Evolutionary conservation across 2,113 vertebrate species (phyloP).

Genomic region (Indicator maculatus): DNA sequence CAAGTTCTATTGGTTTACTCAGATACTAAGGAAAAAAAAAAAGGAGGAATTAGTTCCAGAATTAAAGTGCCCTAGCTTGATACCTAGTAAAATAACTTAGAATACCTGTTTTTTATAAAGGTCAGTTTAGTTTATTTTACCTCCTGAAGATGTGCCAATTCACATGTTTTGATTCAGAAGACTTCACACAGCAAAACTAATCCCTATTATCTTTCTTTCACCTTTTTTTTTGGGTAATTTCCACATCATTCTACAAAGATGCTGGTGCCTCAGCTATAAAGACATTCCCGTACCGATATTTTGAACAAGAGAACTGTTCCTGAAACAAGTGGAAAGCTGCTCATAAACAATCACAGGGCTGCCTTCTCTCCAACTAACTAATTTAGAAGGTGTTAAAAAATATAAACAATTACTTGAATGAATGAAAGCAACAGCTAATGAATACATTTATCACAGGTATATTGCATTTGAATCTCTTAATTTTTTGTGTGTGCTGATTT

Average conservation of each 20-base stretch:
- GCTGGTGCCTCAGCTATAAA: not conserved
- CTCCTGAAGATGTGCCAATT: not conserved
- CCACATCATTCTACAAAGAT: not conserved
- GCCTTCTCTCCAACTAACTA: slow-evolving; percentile 7
- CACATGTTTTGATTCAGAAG: not conserved
- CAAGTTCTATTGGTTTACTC: slow-evolving; percentile 68
- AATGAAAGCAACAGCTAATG: not conserved
- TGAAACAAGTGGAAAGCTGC: slow-evolving; percentile 13
- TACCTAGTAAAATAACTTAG: slow-evolving; percentile 69
- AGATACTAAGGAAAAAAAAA: slow-evolving; percentile 25
- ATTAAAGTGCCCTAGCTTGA: slow-evolving; percentile 75
- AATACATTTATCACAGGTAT: slow-evolving; percentile 7
- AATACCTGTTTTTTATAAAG: slow-evolving; percentile 61
- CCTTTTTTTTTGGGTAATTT: not conserved
- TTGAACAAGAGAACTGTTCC: not conserved
- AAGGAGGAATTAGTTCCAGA: slow-evolving; percentile 43
- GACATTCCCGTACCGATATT: not conserved
- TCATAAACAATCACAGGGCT: not conserved
- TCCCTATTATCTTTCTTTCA: not conserved
- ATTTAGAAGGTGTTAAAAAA: slow-evolving; percentile 12
- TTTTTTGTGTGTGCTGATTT: slow-evolving; percentile 2
- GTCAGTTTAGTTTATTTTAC: slow-evolving; percentile 58
- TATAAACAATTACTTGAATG: slow-evolving; percentile 4
- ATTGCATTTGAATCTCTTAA: not conserved
- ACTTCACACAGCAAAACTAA: not conserved